A percentile compares a stretch with the other conserved stretches of the same genome.
These are phyloP conservation scores for Parazoanthus darwini DNA, from an alignment of 92 coral and sea anemone genomes.

Conservation along the genomic window DNA sequence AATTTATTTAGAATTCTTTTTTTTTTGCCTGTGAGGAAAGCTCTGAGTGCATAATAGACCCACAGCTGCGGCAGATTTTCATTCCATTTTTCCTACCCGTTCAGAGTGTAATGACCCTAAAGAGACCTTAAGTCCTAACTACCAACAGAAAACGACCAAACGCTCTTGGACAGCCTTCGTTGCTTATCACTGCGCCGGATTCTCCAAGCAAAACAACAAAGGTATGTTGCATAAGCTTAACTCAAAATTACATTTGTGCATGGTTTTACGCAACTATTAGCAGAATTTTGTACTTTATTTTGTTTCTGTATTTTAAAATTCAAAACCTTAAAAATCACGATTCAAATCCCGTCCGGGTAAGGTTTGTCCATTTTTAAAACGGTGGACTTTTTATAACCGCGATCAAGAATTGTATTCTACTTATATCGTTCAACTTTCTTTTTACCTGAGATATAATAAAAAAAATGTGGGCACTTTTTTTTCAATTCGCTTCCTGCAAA, in stretches of 20 bases:
- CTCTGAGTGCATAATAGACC: conserved; percentile 68
- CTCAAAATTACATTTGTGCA: conserved; percentile 11
- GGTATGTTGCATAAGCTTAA: conserved; percentile 32
- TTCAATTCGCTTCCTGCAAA: neutral
- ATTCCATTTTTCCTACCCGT: conserved; percentile 89
- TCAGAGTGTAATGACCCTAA: conserved; percentile 97
- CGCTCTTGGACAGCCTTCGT: conserved; percentile 58
- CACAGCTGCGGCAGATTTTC: conserved; percentile 89
- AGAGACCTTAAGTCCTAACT: conserved; percentile 86
- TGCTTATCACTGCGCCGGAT: conserved; percentile 28
- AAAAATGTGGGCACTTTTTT: neutral
- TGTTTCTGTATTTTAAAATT: neutral
- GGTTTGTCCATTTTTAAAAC: conserved; percentile 70
- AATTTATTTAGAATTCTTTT: conserved; percentile 73
- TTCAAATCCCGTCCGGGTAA: neutral
- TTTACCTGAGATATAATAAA: neutral
- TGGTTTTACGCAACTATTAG: conserved; percentile 20
- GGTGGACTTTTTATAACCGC: conserved; percentile 75
- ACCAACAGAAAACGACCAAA: conserved; percentile 81
- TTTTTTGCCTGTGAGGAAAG: conserved; percentile 73
- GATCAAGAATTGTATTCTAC: conserved; percentile 40
- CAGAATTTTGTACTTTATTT: conserved; percentile 48
- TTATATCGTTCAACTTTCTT: neutral
- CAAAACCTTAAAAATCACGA: neutral
- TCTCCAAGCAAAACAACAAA: neutral